Evolutionary conservation across 2,888 invertebrate genomes (phyloP), one percentile per base, ranked within the genome.

Genomic region (Lepidocyrtoides sp.): DNA sequence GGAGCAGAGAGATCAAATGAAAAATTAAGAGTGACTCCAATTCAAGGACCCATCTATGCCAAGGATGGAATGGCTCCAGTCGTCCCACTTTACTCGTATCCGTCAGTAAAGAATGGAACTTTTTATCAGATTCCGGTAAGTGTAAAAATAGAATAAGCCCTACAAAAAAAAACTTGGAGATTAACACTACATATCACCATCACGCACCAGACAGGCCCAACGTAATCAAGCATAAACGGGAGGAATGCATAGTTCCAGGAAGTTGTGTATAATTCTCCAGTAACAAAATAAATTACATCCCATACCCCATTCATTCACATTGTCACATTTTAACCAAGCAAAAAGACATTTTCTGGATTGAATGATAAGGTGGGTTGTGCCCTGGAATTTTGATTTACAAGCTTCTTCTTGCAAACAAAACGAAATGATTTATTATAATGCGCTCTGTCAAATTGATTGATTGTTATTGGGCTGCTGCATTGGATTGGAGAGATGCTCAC

Each of bases 101-200:
- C 97, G 77, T 97, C 97, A 94, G 96, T 97, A 94, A 98, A 97
- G 95, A 98, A 98, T 95, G 98, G 98, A 93, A 97, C 97, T 72
- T 97, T 98, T 95, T 97, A 98, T 94, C 98, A 98, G 96, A 98
- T 98, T 96, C 98, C 98, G 96, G 98, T 98, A 96, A 98, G 98
- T 97, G 91, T 10, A 60, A 8, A 48, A 36, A 57, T 57, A 5
- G 14, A 66, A 26, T 23, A n/a, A 69, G 12, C 2, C n/a, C 3
- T 5, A 44, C 36, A 77, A 29, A 51, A 77, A 29, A 51, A 72
- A 23, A n/a, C 1, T 48, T 75, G 4, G 44, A 14, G 20, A 26
- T 48, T 75, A 3, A 26, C 44, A 75, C 44, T 14, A 20, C 44
- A 23, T 26, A 7, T 36, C 41, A 72, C 72, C 41, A 51, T 51